Evolutionary conservation across 2,797 vertebrate genomes (phyloP), one percentile per base, ranked within the genome.

Genomic region (Micropoecilia bifurca): DNA sequence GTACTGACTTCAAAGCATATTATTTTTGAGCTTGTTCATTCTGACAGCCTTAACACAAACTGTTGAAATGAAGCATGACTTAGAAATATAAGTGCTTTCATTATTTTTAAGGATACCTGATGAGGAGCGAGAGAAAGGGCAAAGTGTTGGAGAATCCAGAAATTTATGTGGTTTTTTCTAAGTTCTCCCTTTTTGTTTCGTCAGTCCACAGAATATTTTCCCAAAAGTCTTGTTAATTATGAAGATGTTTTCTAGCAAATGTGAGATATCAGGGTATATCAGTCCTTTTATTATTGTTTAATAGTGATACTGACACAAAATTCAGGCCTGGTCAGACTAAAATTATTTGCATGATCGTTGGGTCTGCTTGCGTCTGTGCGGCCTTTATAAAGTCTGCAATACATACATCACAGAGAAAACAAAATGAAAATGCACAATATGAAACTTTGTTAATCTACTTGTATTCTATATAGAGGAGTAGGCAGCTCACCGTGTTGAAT

Each of bases 1-100:
- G 73, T n/a, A 16, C 47, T n/a, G 61, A 83, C 80, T 85, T 88
- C 73, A 90, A 89, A 92, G 85, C 57, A 78, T 45, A 78, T 47
- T n/a, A 45, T 78, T 71, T 53, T 74, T 71, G 77, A 25, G 55
- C 20, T 53, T 71, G 39, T 57, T 78, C 28, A 33, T 45, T 46
- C 48, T 46, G 50, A 78, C 16, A 73, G 53, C 61, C 45, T n/a
- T 18, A 36, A 43, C 18, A 30, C 36, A 50, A 39, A 48, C 46
- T 36, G 18, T 12, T 25, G 47, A 71, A 75, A 59, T 47, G 22
- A 30, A 59, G 25, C 25, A 7, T 46, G 22, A 36, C 46, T 45
- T 1, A 28, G 43, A 55, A 69, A 20, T 39, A 47, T 71, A 12
- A 33, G 43, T 25, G 46, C 45, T 46, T 66, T 41, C 33, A 74